Base-by-base conservation (phyloP, 2,888 invertebrate species). In the Prostheceraeus crozeri region DNA sequence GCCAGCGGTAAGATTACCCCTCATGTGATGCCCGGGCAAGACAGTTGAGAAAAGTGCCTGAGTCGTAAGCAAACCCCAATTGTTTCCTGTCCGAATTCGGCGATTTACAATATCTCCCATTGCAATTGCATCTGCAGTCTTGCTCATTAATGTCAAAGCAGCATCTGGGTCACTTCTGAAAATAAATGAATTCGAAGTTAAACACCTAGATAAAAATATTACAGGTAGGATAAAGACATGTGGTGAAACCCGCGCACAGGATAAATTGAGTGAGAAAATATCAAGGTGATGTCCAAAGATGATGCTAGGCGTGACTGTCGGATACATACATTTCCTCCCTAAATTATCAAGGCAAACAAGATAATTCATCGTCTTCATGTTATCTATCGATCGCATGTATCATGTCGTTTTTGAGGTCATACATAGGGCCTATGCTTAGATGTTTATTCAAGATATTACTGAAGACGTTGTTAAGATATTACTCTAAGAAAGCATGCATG, bases 31-130 rank as follows among this genome's bases (percentile, higher is more conserved):
- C 0, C 94, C 91, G 0, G 96, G 96, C 58, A 94, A 79, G 36
- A 93, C 89, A 11, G 89, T 88, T 36, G 89, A 84, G 76, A 84
- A 88, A 78, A 90, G 84, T 0, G 90, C 93, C 79, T 89, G 84
- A 0, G 78, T 71, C 8, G 94, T 90, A 11, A 98, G 78, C 25
- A 98, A 79, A 40, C 83, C 82, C 98, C 98, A 99, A 52, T 74
- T 73, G 30, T 82, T 82, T 4, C 45, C 11, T 6, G 35, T 28
- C 8, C 96, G 81, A 70, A 99, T 88, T 58, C 82, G 80, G 57
- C 83, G 82, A 52, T 90, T 91, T 1, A 90, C 82, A 16, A 86
- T 69, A 75, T 98, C 96, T 0, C 90, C 89, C 36, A 84, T 75
- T 64, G 88, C 85, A 40, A 99, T 83, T 62, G 86, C 83, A 71